Conservation (phyloP, 2,797 vertebrate genomes). For the Picus viridis region DNA sequence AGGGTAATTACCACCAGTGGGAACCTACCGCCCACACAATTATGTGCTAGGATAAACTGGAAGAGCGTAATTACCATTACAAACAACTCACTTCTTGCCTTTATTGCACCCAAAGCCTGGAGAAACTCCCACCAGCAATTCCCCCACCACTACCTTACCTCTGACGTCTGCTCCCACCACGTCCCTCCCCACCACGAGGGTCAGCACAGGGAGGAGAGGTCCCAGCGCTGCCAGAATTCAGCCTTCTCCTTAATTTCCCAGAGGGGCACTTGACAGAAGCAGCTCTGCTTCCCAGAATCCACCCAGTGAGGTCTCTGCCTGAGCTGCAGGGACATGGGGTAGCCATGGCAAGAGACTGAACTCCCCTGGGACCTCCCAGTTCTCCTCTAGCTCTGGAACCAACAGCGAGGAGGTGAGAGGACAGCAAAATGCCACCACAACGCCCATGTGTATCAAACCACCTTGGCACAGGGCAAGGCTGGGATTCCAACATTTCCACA, state of each 20-base stretch:
- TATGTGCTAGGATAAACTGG: slow-evolving; percentile 67
- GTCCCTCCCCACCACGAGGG: rapidly evolving
- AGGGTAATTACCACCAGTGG: slow-evolving; percentile 69
- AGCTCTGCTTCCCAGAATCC: neutral
- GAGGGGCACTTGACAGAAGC: neutral
- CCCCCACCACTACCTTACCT: neutral
- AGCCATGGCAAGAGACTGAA: neutral
- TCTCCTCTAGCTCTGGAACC: neutral
- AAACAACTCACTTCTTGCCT: slow-evolving; percentile 58
- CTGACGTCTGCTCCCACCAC: neutral
- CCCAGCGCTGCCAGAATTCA: neutral
- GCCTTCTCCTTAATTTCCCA: neutral
- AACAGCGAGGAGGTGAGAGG: rapidly evolving
- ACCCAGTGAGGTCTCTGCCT: neutral
- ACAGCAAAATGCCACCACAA: neutral
- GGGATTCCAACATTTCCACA: neutral
- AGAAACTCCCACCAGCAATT: slow-evolving; percentile 17
- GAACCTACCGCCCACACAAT: slow-evolving; percentile 67
- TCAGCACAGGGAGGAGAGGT: neutral
- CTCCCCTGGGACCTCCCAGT: neutral
- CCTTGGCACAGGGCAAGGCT: rapidly evolving
- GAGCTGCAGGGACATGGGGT: rapidly evolving
- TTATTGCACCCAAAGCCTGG: slow-evolving; percentile 37
- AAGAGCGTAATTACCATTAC: slow-evolving; percentile 63
- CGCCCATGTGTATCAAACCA: rapidly evolving